phyloP scores from a whole-genome alignment of 2,888 invertebrate species.

The Apodemia zela region DNA sequence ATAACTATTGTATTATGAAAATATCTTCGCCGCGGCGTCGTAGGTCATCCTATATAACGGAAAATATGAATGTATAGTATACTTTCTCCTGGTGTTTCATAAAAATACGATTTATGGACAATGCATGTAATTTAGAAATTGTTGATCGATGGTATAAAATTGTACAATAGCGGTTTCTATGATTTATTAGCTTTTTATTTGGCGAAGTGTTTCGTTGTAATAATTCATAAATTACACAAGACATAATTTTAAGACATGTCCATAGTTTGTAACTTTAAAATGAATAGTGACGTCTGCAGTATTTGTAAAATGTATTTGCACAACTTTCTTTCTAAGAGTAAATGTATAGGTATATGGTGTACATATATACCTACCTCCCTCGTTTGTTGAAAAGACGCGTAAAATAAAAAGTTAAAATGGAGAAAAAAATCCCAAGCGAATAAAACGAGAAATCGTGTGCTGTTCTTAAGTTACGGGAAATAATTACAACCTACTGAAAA shows the following conservation, averaged over 20 bases:
- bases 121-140: slow-evolving; percentile 26
- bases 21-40: too few relatives aligned
- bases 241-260: background rate
- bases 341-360: too few relatives aligned
- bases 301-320: background rate
- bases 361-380: too few relatives aligned
- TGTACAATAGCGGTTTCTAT: background rate
- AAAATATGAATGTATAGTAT: too few relatives aligned
- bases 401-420: too few relatives aligned
- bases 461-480: too few relatives aligned
- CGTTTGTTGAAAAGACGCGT: too few relatives aligned
- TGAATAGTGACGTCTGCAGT: background rate
- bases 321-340: background rate
- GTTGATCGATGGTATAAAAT: slow-evolving; percentile 16
- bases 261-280: background rate
- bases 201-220: background rate
- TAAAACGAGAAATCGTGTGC: too few relatives aligned
- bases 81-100: slow-evolving; percentile 14
- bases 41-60: too few relatives aligned
- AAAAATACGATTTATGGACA: slow-evolving; percentile 27
- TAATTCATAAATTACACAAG: background rate
- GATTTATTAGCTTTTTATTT: slow-evolving; percentile 11
- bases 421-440: too few relatives aligned
- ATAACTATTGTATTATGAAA: too few relatives aligned
- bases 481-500: too few relatives aligned